phyloP scores from a whole-genome alignment of 2,888 invertebrate genomes.

The Drosophila dives region DNA sequence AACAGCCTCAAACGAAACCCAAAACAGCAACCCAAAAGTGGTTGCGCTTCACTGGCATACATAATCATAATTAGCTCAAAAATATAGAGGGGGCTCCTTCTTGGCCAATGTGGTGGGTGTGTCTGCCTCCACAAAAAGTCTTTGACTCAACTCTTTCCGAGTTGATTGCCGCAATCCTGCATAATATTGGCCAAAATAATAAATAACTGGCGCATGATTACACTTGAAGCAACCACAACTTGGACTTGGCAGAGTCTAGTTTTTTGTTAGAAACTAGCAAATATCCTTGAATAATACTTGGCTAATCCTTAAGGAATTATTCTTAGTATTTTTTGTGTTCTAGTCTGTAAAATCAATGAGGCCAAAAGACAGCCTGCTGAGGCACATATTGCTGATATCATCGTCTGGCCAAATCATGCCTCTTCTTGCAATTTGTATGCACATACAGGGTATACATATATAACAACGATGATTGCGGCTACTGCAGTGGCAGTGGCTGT shows the following conservation, averaged over 20 bases:
- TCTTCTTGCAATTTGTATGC: neutral
- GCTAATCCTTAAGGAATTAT: neutral
- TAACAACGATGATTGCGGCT: constrained; percentile 35
- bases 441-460: neutral
- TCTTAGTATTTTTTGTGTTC: neutral
- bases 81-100: constrained; percentile 1
- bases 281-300: neutral
- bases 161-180: constrained; percentile 47
- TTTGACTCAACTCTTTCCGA: neutral
- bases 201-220: constrained; percentile 81
- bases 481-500: constrained; percentile 66
- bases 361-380: neutral
- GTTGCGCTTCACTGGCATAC: constrained; percentile 57
- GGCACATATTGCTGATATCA: neutral
- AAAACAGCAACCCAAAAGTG: constrained; percentile 13
- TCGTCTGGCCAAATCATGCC: neutral
- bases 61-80: constrained; percentile 52
- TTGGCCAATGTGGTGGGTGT: constrained; percentile 4
- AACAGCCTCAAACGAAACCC: constrained; percentile 2
- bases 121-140: neutral
- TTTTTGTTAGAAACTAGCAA: neutral
- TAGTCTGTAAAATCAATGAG: neutral
- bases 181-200: constrained; percentile 59
- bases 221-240: constrained; percentile 30
- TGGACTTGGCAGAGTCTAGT: neutral